phyloP scores from a whole-genome alignment of 2,888 invertebrate species.

The Gastrophysa polygoni region DNA sequence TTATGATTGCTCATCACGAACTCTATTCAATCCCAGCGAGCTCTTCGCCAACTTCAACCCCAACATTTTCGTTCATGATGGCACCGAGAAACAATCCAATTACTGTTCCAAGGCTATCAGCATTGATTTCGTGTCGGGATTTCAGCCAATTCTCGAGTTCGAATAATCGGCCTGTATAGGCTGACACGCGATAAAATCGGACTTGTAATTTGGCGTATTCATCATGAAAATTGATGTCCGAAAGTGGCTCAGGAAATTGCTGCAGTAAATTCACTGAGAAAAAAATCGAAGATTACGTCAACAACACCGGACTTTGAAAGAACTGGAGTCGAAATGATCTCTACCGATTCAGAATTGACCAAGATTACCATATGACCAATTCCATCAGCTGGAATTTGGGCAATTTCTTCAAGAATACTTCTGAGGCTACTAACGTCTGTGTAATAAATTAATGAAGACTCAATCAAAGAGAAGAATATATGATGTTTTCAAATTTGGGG shows the following conservation, averaged over 20 bases:
- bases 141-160: background rate
- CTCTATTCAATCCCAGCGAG: background rate
- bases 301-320: background rate
- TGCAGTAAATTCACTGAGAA: background rate
- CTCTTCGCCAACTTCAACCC: background rate
- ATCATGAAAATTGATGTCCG: slow-evolving; percentile 9
- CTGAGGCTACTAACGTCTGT: too few relatives aligned
- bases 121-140: slow-evolving; percentile 2
- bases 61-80: background rate
- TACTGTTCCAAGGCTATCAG: background rate
- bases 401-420: too few relatives aligned
- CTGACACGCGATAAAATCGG: slow-evolving; percentile 3
- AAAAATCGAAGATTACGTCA: background rate
- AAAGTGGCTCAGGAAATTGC: slow-evolving; percentile 14
- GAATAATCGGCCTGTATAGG: background rate
- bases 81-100: background rate
- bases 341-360: too few relatives aligned
- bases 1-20: background rate
- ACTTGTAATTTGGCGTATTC: slow-evolving; percentile 1
- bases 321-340: too few relatives aligned
- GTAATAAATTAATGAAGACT: too few relatives aligned
- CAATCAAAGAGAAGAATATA: too few relatives aligned
- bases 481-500: too few relatives aligned
- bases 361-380: too few relatives aligned
- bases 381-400: too few relatives aligned